A percentile compares a stretch with the other conserved stretches of the same genome.
These are phyloP conservation scores for Progne subis DNA, from an alignment of 2,113 vertebrate genomes.

Conservation along the genomic window DNA sequence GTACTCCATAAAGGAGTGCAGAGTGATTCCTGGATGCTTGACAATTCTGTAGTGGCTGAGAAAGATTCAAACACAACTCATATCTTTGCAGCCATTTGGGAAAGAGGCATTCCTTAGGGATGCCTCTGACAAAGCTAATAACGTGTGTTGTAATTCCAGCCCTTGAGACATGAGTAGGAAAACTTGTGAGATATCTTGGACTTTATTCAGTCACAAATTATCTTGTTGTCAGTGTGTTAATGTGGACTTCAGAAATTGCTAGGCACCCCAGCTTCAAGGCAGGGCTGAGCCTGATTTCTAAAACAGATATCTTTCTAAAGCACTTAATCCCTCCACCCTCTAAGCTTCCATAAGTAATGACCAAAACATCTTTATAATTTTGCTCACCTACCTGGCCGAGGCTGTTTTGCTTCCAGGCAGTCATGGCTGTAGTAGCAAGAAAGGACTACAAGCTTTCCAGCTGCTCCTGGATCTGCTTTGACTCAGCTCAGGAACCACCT, in stretches of 20 bases:
- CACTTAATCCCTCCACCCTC: background rate
- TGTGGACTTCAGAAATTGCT: background rate
- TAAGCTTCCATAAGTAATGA: background rate
- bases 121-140: background rate
- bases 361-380: background rate
- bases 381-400: background rate
- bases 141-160: background rate
- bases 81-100: rapidly evolving
- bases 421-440: background rate
- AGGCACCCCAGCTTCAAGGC: background rate
- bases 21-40: background rate
- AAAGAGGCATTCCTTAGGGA: background rate
- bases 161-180: background rate
- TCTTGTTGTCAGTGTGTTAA: background rate
- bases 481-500: background rate
- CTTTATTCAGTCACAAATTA: background rate
- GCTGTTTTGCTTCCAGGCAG: background rate
- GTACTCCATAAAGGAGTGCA: rapidly evolving
- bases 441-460: background rate
- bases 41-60: background rate
- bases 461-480: background rate
- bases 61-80: background rate
- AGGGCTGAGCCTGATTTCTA: background rate
- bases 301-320: background rate
- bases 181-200: background rate